These are phyloP conservation scores for Pecten maximus DNA, from an alignment of 2,888 invertebrate genomes.

Conservation along the genomic window DNA sequence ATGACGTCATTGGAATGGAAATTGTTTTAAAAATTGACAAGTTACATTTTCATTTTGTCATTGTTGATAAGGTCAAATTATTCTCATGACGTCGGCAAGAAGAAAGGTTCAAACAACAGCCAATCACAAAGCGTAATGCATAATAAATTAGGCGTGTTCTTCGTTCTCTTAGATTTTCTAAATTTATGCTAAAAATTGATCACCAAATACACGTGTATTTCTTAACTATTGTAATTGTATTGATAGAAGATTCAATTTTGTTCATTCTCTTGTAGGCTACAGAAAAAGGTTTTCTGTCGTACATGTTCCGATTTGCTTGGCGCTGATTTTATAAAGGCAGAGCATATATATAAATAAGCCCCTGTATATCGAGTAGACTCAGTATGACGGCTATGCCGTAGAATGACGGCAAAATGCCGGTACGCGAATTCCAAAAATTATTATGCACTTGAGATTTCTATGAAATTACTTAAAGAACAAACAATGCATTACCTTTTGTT, in stretches of 20 bases:
- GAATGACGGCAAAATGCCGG: neutral
- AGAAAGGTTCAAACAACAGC: constrained; percentile 4
- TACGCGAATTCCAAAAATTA: neutral
- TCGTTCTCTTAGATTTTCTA: neutral
- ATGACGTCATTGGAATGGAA: neutral
- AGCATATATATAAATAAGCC: constrained; percentile 2
- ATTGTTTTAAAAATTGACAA: neutral
- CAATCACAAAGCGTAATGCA: constrained; percentile 22
- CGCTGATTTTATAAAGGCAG: constrained; percentile 11
- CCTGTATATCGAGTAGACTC: neutral
- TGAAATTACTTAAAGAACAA: neutral
- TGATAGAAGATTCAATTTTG: neutral
- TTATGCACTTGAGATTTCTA: neutral
- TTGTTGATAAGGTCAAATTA: constrained; percentile 33
- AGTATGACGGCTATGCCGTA: neutral
- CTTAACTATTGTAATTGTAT: neutral
- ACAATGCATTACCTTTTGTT: constrained; percentile 26
- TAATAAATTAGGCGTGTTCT: constrained; percentile 33
- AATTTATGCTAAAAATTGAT: constrained; percentile 21
- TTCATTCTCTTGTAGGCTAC: neutral
- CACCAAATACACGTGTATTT: constrained; percentile 19
- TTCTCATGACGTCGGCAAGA: constrained; percentile 6
- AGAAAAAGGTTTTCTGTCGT: neutral
- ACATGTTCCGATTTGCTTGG: neutral
- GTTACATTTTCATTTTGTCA: constrained; percentile 16